Percentiles rank a stretch among this genome's conserved stretches.
These are phyloP conservation scores for Myopa tessellatipennis DNA, from an alignment of 2,888 invertebrate genomes.

Conservation along the genomic window DNA sequence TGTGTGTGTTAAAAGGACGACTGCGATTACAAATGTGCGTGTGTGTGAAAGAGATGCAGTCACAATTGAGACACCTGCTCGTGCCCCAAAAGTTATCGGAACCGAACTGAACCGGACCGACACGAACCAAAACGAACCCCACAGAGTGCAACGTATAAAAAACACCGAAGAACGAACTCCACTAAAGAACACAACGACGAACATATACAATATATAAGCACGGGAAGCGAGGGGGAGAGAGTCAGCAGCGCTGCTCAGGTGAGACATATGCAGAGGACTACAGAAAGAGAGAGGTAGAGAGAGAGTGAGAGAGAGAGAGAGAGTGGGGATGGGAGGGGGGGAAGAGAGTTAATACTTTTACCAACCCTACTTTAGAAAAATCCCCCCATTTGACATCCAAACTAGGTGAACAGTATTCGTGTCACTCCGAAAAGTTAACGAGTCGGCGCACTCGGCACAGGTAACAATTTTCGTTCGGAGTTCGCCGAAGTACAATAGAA, in stretches of 20 bases:
- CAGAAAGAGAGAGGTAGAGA: background rate
- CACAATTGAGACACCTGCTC: slow-evolving; percentile 65
- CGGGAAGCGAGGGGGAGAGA: background rate
- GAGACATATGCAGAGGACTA: background rate
- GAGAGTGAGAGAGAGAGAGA: too few relatives aligned
- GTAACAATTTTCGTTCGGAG: slow-evolving; percentile 27
- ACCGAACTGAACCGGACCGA: background rate
- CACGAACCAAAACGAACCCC: background rate
- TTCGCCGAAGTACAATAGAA: background rate
- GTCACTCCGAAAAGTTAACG: slow-evolving; percentile 46
- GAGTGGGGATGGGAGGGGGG: too few relatives aligned
- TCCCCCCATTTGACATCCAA: background rate
- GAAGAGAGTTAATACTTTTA: too few relatives aligned
- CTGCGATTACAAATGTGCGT: slow-evolving; percentile 4
- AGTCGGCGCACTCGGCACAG: slow-evolving; percentile 29
- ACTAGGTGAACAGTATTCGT: slow-evolving; percentile 42
- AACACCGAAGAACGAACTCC: background rate
- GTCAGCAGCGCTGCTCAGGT: slow-evolving; percentile 7
- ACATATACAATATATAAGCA: background rate
- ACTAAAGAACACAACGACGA: slow-evolving; percentile 38
- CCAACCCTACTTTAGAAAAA: slow-evolving; percentile 4
- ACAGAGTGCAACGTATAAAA: background rate
- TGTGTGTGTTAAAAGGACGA: slow-evolving; percentile 25
- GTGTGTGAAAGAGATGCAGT: slow-evolving; percentile 11
- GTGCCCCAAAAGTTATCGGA: slow-evolving; percentile 45